Evolutionary conservation across 2,113 vertebrate genomes (phyloP), one percentile per base, ranked within the genome.

Genomic region (Reinhardtius hippoglossoides): DNA sequence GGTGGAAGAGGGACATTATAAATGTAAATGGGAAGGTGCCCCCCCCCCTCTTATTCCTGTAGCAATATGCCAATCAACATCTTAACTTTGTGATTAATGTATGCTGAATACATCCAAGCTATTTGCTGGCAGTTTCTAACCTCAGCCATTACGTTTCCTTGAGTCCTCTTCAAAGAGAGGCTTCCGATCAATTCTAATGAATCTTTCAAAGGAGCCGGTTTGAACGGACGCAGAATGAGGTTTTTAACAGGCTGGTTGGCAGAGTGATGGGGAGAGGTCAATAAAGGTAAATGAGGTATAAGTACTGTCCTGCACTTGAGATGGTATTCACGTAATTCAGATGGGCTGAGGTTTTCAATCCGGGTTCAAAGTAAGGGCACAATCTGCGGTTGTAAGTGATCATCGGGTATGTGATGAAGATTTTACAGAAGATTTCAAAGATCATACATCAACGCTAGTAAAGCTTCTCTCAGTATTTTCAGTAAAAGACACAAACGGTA

Each of bases 121-220:
- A 67, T 80, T 88, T 56, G 18, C 80, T 59, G 68, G 78, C 70
- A 78, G 54, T 84, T 91, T 92, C 87, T 83, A 86, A 87, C 79
- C 76, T 78, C 71, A 76, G 83, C 80, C 81, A 93, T 93, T 91
- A 93, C 68, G 83, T 87, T 93, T 90, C 87, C 82, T 88, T 69
- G 85, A 85, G 87, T 85, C 79, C 85, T 88, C 86, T 94, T 86
- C 74, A 92, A 91, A 90, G 90, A 89, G 81, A 79, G 81, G 85
- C 80, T 89, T 87, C 83, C 72, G 82, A 92, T 93, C 93, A 92
- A 94, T 93, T 88, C 86, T 91, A 88, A 91, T 93, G 88, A 92
- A 93, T 92, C 86, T 92, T 93, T 92, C 88, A 94, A 76, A 58
- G 78, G 77, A 78, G 82, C 44, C 64, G 68, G 81, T 84, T 87